phyloP scores from a whole-genome alignment of 2,113 vertebrate genomes.

The Puma concolor region DNA sequence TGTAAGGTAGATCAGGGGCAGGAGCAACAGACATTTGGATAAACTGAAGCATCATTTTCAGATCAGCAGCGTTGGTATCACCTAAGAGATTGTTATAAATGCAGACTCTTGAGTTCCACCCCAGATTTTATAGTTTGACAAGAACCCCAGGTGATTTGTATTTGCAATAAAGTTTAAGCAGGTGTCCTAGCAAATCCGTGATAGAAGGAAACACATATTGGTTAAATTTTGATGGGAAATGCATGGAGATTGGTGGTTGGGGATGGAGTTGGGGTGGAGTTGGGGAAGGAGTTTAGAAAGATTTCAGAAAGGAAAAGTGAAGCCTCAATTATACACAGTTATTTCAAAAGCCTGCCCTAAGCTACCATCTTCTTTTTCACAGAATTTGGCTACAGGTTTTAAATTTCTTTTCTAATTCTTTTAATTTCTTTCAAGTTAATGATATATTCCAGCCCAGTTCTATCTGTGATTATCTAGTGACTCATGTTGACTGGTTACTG shows the following conservation, averaged over 20 bases:
- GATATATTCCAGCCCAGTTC: neutral
- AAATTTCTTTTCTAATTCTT: constrained; percentile 1
- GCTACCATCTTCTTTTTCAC: neutral
- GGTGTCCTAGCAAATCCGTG: neutral
- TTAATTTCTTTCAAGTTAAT: neutral
- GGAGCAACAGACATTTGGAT: neutral
- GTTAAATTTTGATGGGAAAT: neutral
- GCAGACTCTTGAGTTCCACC: neutral
- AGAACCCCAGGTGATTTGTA: neutral
- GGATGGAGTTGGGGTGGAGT: too few species aligned
- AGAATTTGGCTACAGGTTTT: neutral
- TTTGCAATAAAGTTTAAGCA: neutral
- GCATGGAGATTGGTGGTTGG: neutral
- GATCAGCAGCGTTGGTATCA: neutral
- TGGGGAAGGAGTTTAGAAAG: neutral
- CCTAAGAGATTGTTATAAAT: neutral
- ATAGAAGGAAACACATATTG: neutral
- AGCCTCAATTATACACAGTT: neutral
- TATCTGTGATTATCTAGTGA: neutral
- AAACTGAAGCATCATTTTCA: neutral
- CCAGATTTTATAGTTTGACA: neutral
- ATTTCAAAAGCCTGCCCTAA: neutral
- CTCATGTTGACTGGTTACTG: neutral
- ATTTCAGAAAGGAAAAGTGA: neutral
- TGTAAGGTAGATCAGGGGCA: neutral